These are phyloP conservation scores for Zootermopsis nevadensis DNA, from an alignment of 2,888 invertebrate species.

Conservation along the genomic window DNA sequence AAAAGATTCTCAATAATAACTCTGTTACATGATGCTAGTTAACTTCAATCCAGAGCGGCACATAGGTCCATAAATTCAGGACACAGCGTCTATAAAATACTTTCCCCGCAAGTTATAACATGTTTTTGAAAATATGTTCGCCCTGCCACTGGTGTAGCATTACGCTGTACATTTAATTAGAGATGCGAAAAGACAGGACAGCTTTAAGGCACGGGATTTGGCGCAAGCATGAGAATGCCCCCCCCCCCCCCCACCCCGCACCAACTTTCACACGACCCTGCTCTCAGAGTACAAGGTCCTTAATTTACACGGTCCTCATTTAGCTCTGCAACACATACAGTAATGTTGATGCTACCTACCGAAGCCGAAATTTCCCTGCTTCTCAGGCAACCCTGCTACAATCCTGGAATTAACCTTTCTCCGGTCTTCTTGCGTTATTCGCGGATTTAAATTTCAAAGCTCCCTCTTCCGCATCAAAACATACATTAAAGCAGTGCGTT, in stretches of 20 bases:
- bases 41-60: too few relatives aligned
- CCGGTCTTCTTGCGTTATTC: neutral
- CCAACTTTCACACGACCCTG: neutral
- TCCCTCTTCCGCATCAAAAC: neutral
- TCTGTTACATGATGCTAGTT: too few relatives aligned
- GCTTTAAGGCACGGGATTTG: slow-evolving; percentile 7
- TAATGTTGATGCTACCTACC: neutral
- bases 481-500: too few relatives aligned
- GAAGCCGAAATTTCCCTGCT: neutral
- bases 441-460: slow-evolving; percentile 18
- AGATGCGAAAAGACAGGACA: slow-evolving; percentile 9
- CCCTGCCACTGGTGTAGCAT: neutral
- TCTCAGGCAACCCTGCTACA: neutral
- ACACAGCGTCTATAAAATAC: neutral
- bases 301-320: slow-evolving; percentile 17
- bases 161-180: slow-evolving; percentile 6
- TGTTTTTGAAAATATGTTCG: neutral
- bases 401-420: neutral
- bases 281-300: slow-evolving; percentile 8
- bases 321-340: slow-evolving; percentile 10
- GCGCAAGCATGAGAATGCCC: neutral
- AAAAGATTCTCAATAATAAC: too few relatives aligned
- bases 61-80: too few relatives aligned
- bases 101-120: neutral
- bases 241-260: neutral